A percentile compares a stretch with the other conserved stretches of the same genome.
Conservation (phyloP, 2,888 invertebrate species). For the Lypha dubia region DNA sequence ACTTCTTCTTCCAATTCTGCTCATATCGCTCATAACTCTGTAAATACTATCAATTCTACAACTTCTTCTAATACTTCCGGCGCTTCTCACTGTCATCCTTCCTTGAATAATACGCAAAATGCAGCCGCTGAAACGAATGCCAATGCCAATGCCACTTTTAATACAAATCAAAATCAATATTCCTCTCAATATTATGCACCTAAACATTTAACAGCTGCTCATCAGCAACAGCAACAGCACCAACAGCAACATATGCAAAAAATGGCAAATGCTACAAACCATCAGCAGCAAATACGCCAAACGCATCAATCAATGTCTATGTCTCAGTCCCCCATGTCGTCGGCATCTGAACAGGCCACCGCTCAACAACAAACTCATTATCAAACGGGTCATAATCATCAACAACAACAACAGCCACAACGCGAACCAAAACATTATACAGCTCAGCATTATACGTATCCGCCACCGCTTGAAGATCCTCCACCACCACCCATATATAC, state of each 20-base stretch:
- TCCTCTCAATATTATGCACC: constrained; percentile 76
- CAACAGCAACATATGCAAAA: constrained; percentile 58
- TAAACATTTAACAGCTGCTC: constrained; percentile 80
- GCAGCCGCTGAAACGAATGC: constrained; percentile 73
- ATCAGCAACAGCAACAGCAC: constrained; percentile 64
- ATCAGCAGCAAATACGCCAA: constrained; percentile 65
- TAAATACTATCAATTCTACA: constrained; percentile 68
- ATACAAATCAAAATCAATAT: constrained; percentile 76
- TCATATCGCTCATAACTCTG: constrained; percentile 57
- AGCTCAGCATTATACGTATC: constrained; percentile 79
- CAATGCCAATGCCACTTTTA: constrained; percentile 71
- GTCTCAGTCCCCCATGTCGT: constrained; percentile 59
- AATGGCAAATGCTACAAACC: constrained; percentile 56
- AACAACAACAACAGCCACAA: constrained; percentile 74
- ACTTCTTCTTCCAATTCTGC: constrained; percentile 76
- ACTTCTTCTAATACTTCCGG: constrained; percentile 55
- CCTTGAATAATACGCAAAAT: constrained; percentile 73
- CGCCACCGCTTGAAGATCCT: constrained; percentile 82
- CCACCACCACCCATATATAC: constrained; percentile 81
- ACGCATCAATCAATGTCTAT: constrained; percentile 68
- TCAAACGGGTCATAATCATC: constrained; percentile 61
- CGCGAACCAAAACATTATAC: constrained; percentile 73
- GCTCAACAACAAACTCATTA: constrained; percentile 67
- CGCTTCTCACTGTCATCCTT: constrained; percentile 73
- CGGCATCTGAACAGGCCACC: constrained; percentile 50